Conservation (phyloP, 2,113 vertebrate species). For the Mastomys natalensis region DNA sequence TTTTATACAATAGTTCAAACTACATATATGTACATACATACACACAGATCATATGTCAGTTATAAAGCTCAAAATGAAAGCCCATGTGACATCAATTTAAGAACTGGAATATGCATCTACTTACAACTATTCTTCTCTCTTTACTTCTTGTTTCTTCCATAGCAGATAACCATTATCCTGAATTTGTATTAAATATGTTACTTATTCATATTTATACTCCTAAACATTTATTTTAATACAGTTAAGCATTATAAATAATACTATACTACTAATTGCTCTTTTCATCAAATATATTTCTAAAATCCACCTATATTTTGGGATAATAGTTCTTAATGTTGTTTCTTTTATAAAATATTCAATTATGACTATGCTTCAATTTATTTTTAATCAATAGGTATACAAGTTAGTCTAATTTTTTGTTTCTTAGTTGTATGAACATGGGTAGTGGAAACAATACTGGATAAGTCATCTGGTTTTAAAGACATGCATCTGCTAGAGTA, state of each 20-base stretch:
- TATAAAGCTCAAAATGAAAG: slow-evolving; percentile 32
- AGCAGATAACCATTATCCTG: neutral
- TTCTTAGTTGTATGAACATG: neutral
- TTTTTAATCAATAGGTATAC: neutral
- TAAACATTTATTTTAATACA: neutral
- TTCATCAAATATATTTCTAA: slow-evolving; percentile 25
- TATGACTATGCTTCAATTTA: neutral
- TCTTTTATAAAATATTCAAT: neutral
- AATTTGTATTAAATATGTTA: slow-evolving; percentile 19
- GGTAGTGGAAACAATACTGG: neutral
- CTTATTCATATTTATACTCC: neutral
- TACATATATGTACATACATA: neutral
- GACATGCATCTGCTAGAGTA: neutral
- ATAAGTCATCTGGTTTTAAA: neutral
- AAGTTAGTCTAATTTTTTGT: neutral
- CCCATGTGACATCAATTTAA: neutral
- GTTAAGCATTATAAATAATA: neutral
- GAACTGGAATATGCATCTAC: neutral
- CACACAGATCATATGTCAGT: neutral
- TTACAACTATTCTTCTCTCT: neutral
- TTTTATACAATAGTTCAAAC: neutral
- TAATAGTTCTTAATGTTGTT: neutral
- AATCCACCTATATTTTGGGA: neutral
- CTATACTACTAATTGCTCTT: neutral
- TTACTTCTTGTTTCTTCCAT: neutral